Conservation (phyloP, 2,888 invertebrate genomes). For the Caenorhabditis wallacei region DNA sequence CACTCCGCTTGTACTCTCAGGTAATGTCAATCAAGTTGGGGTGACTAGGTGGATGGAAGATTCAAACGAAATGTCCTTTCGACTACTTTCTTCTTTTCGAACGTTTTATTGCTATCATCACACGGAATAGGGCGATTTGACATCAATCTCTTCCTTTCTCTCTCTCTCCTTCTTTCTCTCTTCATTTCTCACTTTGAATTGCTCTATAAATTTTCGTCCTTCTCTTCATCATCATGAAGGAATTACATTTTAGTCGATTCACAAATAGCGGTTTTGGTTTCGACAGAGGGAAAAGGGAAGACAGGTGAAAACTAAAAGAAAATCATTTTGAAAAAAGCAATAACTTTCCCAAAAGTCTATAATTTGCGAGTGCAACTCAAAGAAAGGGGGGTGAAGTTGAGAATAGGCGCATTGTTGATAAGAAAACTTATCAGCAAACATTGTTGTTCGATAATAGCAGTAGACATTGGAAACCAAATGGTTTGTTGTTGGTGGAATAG, state of each 20-base stretch:
- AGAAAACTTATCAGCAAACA: constrained; percentile 17
- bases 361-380: neutral
- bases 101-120: constrained; percentile 65
- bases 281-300: neutral
- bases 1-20: neutral
- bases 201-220: constrained; percentile 55
- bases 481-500: neutral
- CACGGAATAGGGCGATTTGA: constrained; percentile 47
- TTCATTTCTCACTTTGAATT: constrained; percentile 45
- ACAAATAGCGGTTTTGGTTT: neutral
- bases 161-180: neutral
- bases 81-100: constrained; percentile 37
- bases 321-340: neutral
- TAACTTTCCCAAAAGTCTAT: neutral
- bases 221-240: neutral
- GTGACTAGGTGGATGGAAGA: constrained; percentile 18
- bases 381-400: neutral
- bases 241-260: constrained; percentile 12
- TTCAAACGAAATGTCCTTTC: constrained; percentile 37
- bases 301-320: neutral
- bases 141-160: constrained; percentile 33
- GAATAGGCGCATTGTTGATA: constrained; percentile 30
- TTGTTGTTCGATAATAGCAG: neutral
- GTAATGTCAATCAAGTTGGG: constrained; percentile 26
- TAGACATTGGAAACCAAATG: constrained; percentile 20